Evolutionary conservation across 2,888 invertebrate species (phyloP).

Genomic region (Mayetiola destructor): DNA sequence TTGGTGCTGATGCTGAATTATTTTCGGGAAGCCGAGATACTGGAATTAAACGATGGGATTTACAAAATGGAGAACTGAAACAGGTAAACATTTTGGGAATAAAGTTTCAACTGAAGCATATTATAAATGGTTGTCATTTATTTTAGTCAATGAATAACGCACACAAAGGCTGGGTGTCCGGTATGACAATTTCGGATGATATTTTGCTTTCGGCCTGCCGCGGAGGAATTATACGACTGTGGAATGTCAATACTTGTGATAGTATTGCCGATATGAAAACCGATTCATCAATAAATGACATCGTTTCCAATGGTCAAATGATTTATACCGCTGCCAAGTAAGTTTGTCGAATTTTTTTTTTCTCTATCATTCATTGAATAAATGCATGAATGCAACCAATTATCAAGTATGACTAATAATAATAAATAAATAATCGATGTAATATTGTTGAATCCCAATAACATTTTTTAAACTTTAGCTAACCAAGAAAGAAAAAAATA

Average conservation of each 20-base stretch:
- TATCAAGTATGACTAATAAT: background rate
- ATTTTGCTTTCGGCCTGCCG: slow-evolving; percentile 61
- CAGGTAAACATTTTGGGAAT: slow-evolving; percentile 21
- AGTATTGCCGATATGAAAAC: slow-evolving; percentile 52
- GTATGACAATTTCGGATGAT: slow-evolving; percentile 44
- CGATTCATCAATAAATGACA: slow-evolving; percentile 52
- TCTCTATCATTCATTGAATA: background rate
- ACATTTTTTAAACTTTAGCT: background rate
- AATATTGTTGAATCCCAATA: no score
- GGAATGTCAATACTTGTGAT: slow-evolving; percentile 54
- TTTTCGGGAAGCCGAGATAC: slow-evolving; percentile 77
- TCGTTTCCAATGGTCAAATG: slow-evolving; percentile 46
- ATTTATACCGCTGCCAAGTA: slow-evolving; percentile 76
- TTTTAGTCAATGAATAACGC: slow-evolving; percentile 59
- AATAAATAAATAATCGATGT: background rate
- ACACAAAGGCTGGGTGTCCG: slow-evolving; percentile 78
- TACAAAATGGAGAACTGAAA: slow-evolving; percentile 33
- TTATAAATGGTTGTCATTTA: slow-evolving; percentile 6
- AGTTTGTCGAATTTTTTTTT: slow-evolving; percentile 34
- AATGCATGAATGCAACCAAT: background rate
- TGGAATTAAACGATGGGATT: slow-evolving; percentile 74
- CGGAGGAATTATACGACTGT: slow-evolving; percentile 58
- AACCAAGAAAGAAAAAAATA: no score
- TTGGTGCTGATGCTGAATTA: slow-evolving; percentile 34
- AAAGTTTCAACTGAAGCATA: background rate